Evolutionary conservation across 2,888 invertebrate genomes (phyloP).

Genomic region (Cryptophagus acutangulus): DNA sequence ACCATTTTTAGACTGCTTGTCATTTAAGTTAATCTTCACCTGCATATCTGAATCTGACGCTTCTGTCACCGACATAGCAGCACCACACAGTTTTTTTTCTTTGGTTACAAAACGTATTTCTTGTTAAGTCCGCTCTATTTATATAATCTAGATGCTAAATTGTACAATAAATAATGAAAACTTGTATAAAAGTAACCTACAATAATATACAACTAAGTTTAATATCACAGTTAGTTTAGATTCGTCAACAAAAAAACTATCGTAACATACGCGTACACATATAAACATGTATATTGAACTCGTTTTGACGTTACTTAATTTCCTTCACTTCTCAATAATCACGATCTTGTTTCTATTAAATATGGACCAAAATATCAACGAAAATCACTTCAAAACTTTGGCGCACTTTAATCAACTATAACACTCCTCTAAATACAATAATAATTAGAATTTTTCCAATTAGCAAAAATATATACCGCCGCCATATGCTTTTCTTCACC

Average conservation of each 20-base stretch:
- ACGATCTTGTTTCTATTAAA: neutral
- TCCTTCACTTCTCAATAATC: neutral
- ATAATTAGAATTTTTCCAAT: too few relatives aligned
- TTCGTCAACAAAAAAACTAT: conserved; percentile 40
- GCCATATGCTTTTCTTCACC: conserved; percentile 44
- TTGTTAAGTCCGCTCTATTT: conserved; percentile 18
- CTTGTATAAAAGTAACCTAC: conserved; percentile 40
- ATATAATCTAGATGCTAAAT: conserved; percentile 31
- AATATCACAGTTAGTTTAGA: conserved; percentile 43
- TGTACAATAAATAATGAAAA: conserved; percentile 40
- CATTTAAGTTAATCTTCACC: conserved; percentile 29
- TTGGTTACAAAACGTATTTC: conserved; percentile 31
- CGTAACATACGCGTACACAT: conserved; percentile 38
- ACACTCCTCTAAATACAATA: conserved; percentile 9
- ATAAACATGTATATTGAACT: conserved; percentile 35
- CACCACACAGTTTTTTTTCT: conserved; percentile 25
- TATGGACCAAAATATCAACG: too few relatives aligned
- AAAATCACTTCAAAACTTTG: too few relatives aligned
- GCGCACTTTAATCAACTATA: too few relatives aligned
- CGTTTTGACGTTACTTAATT: too few relatives aligned
- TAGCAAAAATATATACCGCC: conserved; percentile 42
- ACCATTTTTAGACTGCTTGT: conserved; percentile 36
- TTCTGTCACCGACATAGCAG: conserved; percentile 36
- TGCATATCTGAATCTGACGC: conserved; percentile 34
- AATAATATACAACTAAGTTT: conserved; percentile 39